Conservation (phyloP, 2,888 invertebrate species). For the Girardia tigrina region DNA sequence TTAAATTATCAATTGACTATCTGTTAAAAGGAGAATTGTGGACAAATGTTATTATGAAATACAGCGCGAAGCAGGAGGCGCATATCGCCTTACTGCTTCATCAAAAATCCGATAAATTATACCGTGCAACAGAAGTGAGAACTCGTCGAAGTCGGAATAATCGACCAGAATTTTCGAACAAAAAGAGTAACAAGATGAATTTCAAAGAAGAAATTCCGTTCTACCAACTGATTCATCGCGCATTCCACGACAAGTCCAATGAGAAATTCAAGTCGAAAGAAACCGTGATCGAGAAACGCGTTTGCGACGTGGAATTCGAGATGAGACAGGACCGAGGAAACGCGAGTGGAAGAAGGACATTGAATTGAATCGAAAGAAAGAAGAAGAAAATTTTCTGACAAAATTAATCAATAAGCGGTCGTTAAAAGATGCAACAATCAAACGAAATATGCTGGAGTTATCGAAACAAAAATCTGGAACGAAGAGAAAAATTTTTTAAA, state of each 20-base stretch:
- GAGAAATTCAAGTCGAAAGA: constrained; percentile 33
- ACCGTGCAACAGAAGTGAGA: constrained; percentile 92
- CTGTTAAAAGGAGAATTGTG: too few relatives aligned
- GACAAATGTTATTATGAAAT: too few relatives aligned
- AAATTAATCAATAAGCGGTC: too few relatives aligned
- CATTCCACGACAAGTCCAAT: constrained; percentile 73
- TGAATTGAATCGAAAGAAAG: not conserved
- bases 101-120: too few relatives aligned
- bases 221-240: constrained; percentile 71
- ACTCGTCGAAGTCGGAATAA: constrained; percentile 83
- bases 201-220: constrained; percentile 95
- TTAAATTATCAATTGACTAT: too few relatives aligned
- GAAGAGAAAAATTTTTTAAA: too few relatives aligned
- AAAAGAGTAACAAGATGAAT: constrained; percentile 62
- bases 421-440: too few relatives aligned
- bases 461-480: too few relatives aligned
- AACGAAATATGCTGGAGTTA: not conserved
- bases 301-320: not conserved
- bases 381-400: constrained; percentile 1
- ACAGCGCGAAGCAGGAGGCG: too few relatives aligned
- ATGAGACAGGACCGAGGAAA: not conserved
- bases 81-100: too few relatives aligned
- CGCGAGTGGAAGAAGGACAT: not conserved
- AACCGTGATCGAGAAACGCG: constrained; percentile 13
- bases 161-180: constrained; percentile 40